These are phyloP conservation scores for Sycophaga agraensis DNA, from an alignment of 1,140 invertebrate genomes.

Conservation along the genomic window DNA sequence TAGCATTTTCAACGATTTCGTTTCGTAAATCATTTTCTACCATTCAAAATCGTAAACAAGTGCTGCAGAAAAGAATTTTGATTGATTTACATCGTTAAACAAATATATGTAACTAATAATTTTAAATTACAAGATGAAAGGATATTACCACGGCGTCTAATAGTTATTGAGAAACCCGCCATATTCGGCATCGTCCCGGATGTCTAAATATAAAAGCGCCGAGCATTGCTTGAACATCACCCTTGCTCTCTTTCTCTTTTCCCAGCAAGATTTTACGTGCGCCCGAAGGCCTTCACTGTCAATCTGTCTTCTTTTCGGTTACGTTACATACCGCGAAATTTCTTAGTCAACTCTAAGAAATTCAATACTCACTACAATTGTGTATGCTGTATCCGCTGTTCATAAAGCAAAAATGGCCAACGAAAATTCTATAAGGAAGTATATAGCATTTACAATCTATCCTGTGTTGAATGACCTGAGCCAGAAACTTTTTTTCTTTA, in stretches of 20 bases:
- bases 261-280: no score
- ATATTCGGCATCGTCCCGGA: constrained; percentile 57
- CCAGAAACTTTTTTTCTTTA: no score
- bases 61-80: background rate
- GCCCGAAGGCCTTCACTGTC: background rate
- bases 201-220: constrained; percentile 57
- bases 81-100: background rate
- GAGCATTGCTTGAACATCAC: background rate
- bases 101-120: background rate
- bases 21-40: no score
- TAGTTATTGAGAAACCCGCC: constrained; percentile 43
- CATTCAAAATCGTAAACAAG: constrained; percentile 5
- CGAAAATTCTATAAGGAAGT: no score
- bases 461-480: no score
- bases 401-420: no score
- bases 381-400: no score
- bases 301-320: background rate
- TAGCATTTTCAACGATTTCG: no score
- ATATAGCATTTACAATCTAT: no score
- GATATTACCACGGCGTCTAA: constrained; percentile 16
- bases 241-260: background rate
- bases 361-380: no score
- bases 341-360: no score
- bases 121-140: constrained; percentile 22
- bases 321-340: no score